These are phyloP conservation scores for Petromus typicus DNA, from an alignment of 2,113 vertebrate species.

Conservation along the genomic window DNA sequence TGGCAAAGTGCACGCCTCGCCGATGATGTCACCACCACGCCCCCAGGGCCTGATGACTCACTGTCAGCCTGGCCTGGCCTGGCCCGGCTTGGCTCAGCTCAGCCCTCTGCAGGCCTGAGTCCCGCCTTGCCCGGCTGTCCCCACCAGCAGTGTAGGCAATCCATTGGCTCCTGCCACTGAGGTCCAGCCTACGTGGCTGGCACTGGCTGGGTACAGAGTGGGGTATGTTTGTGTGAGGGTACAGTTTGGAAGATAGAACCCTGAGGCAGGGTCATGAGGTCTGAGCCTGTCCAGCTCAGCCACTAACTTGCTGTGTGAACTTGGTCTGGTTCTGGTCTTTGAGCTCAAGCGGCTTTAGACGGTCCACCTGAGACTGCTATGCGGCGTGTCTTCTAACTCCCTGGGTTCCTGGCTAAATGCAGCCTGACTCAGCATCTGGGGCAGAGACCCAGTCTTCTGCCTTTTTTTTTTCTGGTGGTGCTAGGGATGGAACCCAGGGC, in stretches of 20 bases:
- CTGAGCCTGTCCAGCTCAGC: neutral
- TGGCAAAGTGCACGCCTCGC: neutral
- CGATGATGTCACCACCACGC: slow-evolving; percentile 62
- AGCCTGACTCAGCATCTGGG: neutral
- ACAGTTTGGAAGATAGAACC: neutral
- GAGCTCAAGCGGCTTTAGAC: neutral
- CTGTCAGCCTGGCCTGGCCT: neutral
- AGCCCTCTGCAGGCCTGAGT: neutral
- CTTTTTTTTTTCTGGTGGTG: neutral
- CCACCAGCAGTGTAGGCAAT: neutral
- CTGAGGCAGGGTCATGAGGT: neutral
- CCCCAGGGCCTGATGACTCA: slow-evolving; percentile 7
- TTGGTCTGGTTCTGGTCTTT: neutral
- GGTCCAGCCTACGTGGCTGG: neutral
- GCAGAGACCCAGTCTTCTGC: too few species aligned
- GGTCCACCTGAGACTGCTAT: neutral
- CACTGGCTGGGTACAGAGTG: neutral
- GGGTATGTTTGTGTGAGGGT: neutral
- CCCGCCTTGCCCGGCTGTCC: neutral
- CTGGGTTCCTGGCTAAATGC: neutral
- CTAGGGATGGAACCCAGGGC: neutral
- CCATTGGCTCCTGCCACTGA: neutral
- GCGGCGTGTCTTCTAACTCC: neutral
- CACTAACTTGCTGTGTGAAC: neutral
- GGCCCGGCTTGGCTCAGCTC: neutral